phyloP scores from a whole-genome alignment of 2,888 invertebrate genomes.

The Cartodere bifasciata region DNA sequence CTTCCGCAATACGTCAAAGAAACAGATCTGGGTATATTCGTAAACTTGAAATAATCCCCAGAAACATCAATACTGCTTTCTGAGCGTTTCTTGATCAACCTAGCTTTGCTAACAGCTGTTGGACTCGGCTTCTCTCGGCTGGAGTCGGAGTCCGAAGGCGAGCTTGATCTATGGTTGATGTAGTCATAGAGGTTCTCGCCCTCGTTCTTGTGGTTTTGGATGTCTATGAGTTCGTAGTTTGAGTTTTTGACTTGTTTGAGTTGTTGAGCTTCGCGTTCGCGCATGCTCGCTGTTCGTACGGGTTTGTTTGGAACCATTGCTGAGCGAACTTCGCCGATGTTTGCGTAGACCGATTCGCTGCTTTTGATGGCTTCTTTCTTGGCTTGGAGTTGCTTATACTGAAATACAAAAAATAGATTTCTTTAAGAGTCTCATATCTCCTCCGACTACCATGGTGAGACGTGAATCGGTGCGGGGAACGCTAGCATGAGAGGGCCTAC shows the following conservation, averaged over 20 bases:
- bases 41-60: conserved; percentile 45
- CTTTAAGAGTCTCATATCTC: too few species aligned
- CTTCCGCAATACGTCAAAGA: conserved; percentile 73
- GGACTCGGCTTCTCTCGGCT: conserved; percentile 38
- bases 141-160: conserved; percentile 55
- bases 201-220: conserved; percentile 19
- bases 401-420: too few species aligned
- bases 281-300: conserved; percentile 75
- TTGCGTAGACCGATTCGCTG: conserved; percentile 60
- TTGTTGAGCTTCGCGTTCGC: conserved; percentile 59
- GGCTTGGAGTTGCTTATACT: too few species aligned
- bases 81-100: conserved; percentile 34
- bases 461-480: too few species aligned
- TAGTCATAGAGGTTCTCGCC: conserved; percentile 53
- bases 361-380: too few species aligned
- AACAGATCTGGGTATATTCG: conserved; percentile 46
- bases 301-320: conserved; percentile 67
- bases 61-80: conserved; percentile 40
- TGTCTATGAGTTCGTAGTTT: conserved; percentile 27
- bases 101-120: conserved; percentile 27
- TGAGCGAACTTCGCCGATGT: conserved; percentile 73
- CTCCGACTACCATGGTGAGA: too few species aligned
- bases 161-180: conserved; percentile 50
- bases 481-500: too few species aligned
- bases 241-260: conserved; percentile 33